A percentile compares a stretch with the other conserved stretches of the same genome.
Evolutionary conservation across 2,113 vertebrate species (phyloP).

Genomic region (Oreotragus oreotragus): DNA sequence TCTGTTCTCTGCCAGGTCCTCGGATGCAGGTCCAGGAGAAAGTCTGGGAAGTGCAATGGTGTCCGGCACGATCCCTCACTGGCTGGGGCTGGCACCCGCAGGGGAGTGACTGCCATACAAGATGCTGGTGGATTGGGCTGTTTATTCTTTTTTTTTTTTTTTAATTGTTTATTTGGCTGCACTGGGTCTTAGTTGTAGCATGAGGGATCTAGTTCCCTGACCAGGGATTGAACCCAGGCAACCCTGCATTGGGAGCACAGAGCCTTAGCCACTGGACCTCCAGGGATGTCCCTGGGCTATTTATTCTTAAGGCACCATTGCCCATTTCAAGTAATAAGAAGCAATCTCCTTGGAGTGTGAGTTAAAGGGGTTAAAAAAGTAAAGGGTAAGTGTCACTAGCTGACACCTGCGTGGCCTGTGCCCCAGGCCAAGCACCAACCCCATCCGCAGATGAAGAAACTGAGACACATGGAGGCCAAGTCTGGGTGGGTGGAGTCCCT

Average conservation of each 20-base stretch:
- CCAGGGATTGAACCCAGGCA: neutral
- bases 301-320: neutral
- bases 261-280: neutral
- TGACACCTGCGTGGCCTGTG: neutral
- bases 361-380: neutral
- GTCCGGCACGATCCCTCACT: neutral
- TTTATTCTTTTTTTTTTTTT: neutral
- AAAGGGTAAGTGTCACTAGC: neutral
- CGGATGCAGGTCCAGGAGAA: neutral
- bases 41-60: neutral
- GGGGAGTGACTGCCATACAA: neutral
- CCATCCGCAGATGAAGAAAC: neutral
- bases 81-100: neutral
- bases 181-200: neutral
- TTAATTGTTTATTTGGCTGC: too few species aligned
- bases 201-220: neutral
- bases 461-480: neutral
- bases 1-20: neutral
- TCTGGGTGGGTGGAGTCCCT: neutral
- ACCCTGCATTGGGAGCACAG: neutral
- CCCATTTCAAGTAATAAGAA: neutral
- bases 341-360: neutral
- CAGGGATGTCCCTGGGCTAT: neutral
- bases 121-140: neutral
- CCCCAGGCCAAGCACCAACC: neutral